Evolutionary conservation across 92 coral and sea anemone genomes (phyloP).

Genomic region (Hydrozoanthus gracilis): DNA sequence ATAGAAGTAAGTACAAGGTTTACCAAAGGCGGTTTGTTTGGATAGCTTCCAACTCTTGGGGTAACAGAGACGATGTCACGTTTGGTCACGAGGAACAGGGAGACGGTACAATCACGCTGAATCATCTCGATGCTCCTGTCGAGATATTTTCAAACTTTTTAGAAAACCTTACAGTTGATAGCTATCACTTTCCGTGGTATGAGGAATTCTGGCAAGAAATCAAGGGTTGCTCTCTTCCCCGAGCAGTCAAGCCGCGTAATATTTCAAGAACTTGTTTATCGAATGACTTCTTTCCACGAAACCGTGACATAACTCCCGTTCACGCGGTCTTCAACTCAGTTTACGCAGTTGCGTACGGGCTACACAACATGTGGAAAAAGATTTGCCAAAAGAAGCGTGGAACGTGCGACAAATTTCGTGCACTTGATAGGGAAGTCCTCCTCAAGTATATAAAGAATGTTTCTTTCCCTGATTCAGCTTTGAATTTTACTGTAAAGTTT

Average conservation of each 20-base stretch:
- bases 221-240: conserved; percentile 36
- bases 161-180: conserved; percentile 38
- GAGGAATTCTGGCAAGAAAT: conserved; percentile 55
- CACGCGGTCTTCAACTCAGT: conserved; percentile 59
- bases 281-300: conserved; percentile 35
- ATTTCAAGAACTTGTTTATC: conserved; percentile 16
- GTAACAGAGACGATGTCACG: conserved; percentile 65
- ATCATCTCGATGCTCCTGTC: conserved; percentile 53
- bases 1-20: conserved; percentile 6
- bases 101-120: conserved; percentile 60
- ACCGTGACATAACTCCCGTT: conserved; percentile 58
- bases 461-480: conserved; percentile 58
- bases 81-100: conserved; percentile 51
- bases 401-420: conserved; percentile 42
- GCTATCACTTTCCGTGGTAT: conserved; percentile 54
- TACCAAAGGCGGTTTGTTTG: conserved; percentile 48
- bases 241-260: background rate
- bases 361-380: conserved; percentile 55
- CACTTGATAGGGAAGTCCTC: conserved; percentile 39
- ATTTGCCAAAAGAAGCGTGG: conserved; percentile 43
- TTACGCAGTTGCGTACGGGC: conserved; percentile 55
- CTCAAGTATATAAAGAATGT: conserved; percentile 54
- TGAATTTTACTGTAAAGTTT: conserved; percentile 48
- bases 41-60: conserved; percentile 56
- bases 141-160: conserved; percentile 40